A percentile compares a stretch with the other conserved stretches of the same genome.
These are phyloP conservation scores for Phlogophora meticulosa DNA, from an alignment of 2,888 invertebrate species.

Conservation along the genomic window DNA sequence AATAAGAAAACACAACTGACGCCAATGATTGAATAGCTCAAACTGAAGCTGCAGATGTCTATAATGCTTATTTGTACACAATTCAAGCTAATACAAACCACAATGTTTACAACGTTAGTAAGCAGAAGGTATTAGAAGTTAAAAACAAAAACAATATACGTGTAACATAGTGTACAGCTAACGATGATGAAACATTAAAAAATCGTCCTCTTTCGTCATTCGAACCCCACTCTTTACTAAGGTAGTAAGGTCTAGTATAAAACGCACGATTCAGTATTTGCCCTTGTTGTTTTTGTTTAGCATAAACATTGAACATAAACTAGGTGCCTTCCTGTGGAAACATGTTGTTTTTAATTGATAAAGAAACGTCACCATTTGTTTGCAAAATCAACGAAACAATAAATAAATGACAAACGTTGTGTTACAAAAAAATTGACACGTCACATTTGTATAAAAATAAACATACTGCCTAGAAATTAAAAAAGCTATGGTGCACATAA, in stretches of 20 bases:
- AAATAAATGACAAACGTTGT: background rate
- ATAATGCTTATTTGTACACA: slow-evolving; percentile 1
- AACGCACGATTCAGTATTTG: no score
- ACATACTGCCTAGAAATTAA: background rate
- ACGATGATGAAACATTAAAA: slow-evolving; percentile 3
- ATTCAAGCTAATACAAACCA: slow-evolving; percentile 3
- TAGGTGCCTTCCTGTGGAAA: background rate
- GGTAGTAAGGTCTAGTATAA: background rate
- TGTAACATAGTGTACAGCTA: background rate
- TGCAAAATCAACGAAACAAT: background rate
- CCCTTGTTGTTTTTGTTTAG: no score
- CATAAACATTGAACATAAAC: no score
- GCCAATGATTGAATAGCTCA: slow-evolving; percentile 1
- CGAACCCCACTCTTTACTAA: background rate
- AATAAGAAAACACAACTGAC: slow-evolving; percentile 10
- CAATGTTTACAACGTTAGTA: slow-evolving; percentile 4
- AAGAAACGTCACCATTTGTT: slow-evolving; percentile 5
- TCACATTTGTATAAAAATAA: background rate
- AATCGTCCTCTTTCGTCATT: slow-evolving; percentile 14
- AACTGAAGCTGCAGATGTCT: background rate
- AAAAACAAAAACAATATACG: slow-evolving; percentile 19
- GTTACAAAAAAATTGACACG: background rate
- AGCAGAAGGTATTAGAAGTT: background rate
- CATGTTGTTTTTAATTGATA: background rate
- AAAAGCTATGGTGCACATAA: background rate